phyloP scores from a whole-genome alignment of 2,888 invertebrate species.

The Macroteleia sp. region DNA sequence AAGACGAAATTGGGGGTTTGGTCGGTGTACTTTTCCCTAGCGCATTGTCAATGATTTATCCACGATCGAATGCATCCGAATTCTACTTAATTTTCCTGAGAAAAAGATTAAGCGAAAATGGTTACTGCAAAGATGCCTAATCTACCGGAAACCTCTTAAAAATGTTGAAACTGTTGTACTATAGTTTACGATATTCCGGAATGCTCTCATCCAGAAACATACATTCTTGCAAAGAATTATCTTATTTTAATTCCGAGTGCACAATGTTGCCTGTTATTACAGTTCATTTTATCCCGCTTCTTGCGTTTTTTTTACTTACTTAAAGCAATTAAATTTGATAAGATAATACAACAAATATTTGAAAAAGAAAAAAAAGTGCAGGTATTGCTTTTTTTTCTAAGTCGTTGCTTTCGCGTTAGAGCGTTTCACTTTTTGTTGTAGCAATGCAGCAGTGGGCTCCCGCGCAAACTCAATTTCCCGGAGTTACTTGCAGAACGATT shows the following conservation, averaged over 20 bases:
- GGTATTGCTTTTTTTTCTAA: no score
- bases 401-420: not conserved
- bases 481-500: conserved; percentile 41
- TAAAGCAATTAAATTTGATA: no score
- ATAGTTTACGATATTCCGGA: conserved; percentile 32
- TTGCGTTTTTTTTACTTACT: no score
- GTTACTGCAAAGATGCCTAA: conserved; percentile 64
- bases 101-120: conserved; percentile 75
- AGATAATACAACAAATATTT: no score
- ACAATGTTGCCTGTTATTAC: not conserved
- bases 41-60: conserved; percentile 75
- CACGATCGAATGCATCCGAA: conserved; percentile 72
- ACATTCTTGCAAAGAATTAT: conserved; percentile 22
- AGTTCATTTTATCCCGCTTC: no score
- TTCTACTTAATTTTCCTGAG: conserved; percentile 75
- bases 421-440: conserved; percentile 20
- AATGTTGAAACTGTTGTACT: conserved; percentile 69
- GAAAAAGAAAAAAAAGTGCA: no score
- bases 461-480: conserved; percentile 50
- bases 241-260: not conserved
- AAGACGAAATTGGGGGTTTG: conserved; percentile 33
- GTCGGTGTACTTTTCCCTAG: conserved; percentile 51
- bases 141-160: conserved; percentile 71
- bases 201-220: conserved; percentile 38
- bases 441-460: not conserved